Base-by-base conservation (phyloP, 2,888 invertebrate genomes). In the Drosophila hamatofila region DNA sequence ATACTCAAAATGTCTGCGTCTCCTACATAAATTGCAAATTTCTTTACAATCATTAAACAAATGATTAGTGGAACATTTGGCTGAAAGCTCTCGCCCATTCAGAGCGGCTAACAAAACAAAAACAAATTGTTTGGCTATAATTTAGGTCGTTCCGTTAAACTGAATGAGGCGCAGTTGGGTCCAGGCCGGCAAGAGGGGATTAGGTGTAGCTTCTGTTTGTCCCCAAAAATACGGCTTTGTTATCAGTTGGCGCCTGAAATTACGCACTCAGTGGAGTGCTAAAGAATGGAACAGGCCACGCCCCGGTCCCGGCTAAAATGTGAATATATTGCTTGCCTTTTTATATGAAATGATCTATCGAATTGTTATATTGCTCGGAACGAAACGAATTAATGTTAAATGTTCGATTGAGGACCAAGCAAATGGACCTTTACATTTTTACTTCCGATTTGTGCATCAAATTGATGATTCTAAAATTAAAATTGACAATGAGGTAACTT, bases 21-120 rank as follows among this genome's bases (percentile, higher is more conserved):
- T 25, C 21, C 9, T 44, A 49, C 51, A 77, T 86, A 78, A 85
- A 88, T 88, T 81, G 60, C 46, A 69, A 80, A 85, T 83, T 71
- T 68, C 57, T 58, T 70, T 65, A 59, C 73, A 73, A 77, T 75
- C 80, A 73, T 67, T 88, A 83, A 71, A 71, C 78, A 84, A 74
- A 86, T 86, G 83, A 88, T 85, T 80, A 73, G 72, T 71, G 63
- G 59, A 75, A 66, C 65, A 23, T 72, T 73, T 80, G 0, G 41
- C 55, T 14, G 35, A 21, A 44, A 35, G 35, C 23, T 23, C 37
- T 23, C 37, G 52, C 16, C 23, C 21, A 33, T 35, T 35, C 21
- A 33, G 25, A 52, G 41, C n/a, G 14, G 52, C 21, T 39, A 69
- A 41, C 52, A 65, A 52, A 52, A 48, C 48, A 59, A 60, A 33